Percentiles rank a stretch among this genome's conserved stretches.
phyloP scores from a whole-genome alignment of 2,797 vertebrate species.

The Hippocampus kuda region DNA sequence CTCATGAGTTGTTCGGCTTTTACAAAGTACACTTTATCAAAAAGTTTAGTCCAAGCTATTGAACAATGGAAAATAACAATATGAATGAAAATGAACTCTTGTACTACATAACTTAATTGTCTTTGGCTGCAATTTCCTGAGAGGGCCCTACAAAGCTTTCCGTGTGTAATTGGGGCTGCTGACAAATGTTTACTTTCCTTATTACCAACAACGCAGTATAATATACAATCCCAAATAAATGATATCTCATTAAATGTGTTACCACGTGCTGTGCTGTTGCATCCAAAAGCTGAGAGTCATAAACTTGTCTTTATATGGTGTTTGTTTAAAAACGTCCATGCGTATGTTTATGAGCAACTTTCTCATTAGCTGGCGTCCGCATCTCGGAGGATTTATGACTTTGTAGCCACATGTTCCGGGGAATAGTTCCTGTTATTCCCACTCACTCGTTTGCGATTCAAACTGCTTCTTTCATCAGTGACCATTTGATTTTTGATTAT shows the following conservation, averaged over 20 bases:
- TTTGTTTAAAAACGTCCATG: neutral
- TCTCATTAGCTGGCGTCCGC: neutral
- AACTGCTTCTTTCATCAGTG: neutral
- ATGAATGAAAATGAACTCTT: neutral
- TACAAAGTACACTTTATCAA: no score
- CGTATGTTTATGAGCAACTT: neutral
- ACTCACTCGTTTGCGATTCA: neutral
- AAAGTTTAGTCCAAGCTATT: no score
- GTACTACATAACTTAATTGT: neutral
- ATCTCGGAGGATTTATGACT: neutral
- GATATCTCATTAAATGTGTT: neutral
- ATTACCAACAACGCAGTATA: neutral
- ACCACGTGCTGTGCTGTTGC: neutral
- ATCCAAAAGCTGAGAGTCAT: neutral
- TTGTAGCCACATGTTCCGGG: neutral
- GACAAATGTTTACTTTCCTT: neutral
- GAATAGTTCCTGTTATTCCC: neutral
- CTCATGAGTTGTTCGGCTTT: no score
- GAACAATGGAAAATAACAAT: neutral
- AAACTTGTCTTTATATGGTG: neutral
- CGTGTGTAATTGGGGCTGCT: neutral
- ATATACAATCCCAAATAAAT: neutral
- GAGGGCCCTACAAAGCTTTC: neutral
- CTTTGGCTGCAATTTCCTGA: constrained; percentile 1
- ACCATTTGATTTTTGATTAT: neutral